phyloP scores from a whole-genome alignment of 2,797 vertebrate genomes.

The Cyprinella venusta region DNA sequence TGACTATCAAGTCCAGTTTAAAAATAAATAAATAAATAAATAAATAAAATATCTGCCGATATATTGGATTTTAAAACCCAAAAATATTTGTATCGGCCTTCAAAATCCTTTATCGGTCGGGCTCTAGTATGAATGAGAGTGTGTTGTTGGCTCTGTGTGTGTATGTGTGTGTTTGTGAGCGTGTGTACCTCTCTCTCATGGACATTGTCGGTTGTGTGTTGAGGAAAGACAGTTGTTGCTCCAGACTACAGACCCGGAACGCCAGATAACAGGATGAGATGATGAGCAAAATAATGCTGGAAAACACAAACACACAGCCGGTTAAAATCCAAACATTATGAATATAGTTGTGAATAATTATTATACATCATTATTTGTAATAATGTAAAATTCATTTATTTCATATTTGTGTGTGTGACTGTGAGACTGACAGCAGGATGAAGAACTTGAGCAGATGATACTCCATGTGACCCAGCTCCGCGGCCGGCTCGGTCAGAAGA shows the following conservation, averaged over 20 bases:
- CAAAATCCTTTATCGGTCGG: too few species aligned
- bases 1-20: too few species aligned
- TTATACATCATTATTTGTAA: too few species aligned
- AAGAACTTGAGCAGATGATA: slow-evolving; percentile 87
- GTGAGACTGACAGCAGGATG: slow-evolving; percentile 85
- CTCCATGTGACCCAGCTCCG: slow-evolving; percentile 81
- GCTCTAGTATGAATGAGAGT: not conserved
- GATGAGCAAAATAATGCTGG: slow-evolving; percentile 90
- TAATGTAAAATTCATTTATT: too few species aligned
- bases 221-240: slow-evolving; percentile 89
- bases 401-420: not conserved
- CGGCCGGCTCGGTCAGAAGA: slow-evolving; percentile 74
- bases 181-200: slow-evolving; percentile 80
- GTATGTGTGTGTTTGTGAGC: not conserved
- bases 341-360: too few species aligned
- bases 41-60: too few species aligned
- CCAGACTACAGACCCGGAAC: slow-evolving; percentile 92
- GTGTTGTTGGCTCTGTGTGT: not conserved
- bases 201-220: slow-evolving; percentile 74
- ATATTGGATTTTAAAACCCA: too few species aligned
- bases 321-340: not conserved
- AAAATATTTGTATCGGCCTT: too few species aligned
- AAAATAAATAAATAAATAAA: too few species aligned
- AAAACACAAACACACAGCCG: slow-evolving; percentile 30
- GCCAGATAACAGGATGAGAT: slow-evolving; percentile 93